Base-by-base conservation (phyloP, 1,140 invertebrate genomes). In the Octopus sinensis region DNA sequence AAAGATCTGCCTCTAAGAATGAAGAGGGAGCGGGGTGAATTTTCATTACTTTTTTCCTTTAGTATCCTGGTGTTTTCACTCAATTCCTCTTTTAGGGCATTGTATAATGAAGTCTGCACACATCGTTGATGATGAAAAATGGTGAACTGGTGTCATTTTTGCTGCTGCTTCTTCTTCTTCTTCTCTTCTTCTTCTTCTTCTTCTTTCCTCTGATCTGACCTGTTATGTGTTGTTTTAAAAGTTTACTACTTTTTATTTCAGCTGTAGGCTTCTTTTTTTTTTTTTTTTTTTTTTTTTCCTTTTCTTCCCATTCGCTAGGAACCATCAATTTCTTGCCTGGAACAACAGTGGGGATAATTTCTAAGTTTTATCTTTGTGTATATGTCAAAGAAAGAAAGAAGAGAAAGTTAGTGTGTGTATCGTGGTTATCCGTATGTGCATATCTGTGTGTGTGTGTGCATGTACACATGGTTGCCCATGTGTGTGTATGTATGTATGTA, bases 81-180 rank as follows among this genome's bases (percentile, higher is more conserved):
- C 56, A 73, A 73, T 73, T 73, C 68, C 68, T 73, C 17, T 73
- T 73, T 73, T 73, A 73, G 68, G 68, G 9, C 68, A 17, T 73
- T 73, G 68, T 73, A 3, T 73, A 23, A 73, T n/a, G 68, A 13
- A 13, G 30, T 73, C 30, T 73, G 68, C 68, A 73, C 30, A 73
- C 30, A 73, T 12, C 13, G 6, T 7, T 73, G 17, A n/a, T 73
- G 68, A 73, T 73, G 68, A 73, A 13, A 73, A 12, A 23, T 73
- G 68, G 13, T 73, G 68, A 6, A n/a, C 68, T 12, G 68, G 17
- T 73, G 30, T n/a, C 1, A 6, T 23, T 73, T 13, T 23, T 73
- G 68, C 9, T n/a, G 68, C 13, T 17, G 68, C 68, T 73, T 62
- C 30, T 73, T 73, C 30, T 73, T 73, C 30, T 73, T 73, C 30